Base-by-base conservation (phyloP, 2,113 vertebrate genomes). In the Thamnophis sirtalis region DNA sequence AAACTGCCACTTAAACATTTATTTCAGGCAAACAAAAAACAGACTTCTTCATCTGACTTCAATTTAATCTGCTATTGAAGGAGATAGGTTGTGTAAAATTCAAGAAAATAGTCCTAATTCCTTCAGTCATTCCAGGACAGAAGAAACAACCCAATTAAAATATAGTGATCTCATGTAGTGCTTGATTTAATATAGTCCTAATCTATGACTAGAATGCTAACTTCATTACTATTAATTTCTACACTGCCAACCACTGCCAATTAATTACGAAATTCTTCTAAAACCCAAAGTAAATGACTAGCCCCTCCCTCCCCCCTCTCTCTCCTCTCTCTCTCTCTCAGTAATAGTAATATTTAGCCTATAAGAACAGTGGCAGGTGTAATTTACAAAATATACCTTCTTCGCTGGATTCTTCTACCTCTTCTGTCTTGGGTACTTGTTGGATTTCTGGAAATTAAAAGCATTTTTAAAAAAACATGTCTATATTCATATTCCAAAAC, bases 331-430 rank as follows among this genome's bases (percentile, higher is more conserved):
- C 43, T 56, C 28, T 84, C 53, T 55, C 33, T 56, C 1, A 26
- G 13, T 24, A 84, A 84, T 54, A 85, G 28, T 15, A 51, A 51
- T 80, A 43, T 10, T 55, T 48, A 85, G 22, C 22, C n/a, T 49
- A 28, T 49, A 4, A 53, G 13, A 87, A 51, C 10, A 86, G 53
- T 80, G 60, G 15, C 19, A 60, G 19, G 4, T 22, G 54, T n/a
- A 48, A 38, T 43, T 21, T 10, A 19, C 48, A 51, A 85, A 56
- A 22, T 38, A 91, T 93, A 98, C 97, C 96, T 93, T 97, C 96
- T 92, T 96, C 95, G 0, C 94, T 87, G 50, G 96, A 95, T 8
- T 94, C 94, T 38, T 95, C 89, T 24, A n/a, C 89, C 24, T 91
- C 92, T 43, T 89, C 86, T 38, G 28, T 58, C 87, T 88, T 92